Percentiles rank a stretch among this genome's conserved stretches.
These are phyloP conservation scores for Lasioglossum marginatum DNA, from an alignment of 2,888 invertebrate species.

Conservation along the genomic window DNA sequence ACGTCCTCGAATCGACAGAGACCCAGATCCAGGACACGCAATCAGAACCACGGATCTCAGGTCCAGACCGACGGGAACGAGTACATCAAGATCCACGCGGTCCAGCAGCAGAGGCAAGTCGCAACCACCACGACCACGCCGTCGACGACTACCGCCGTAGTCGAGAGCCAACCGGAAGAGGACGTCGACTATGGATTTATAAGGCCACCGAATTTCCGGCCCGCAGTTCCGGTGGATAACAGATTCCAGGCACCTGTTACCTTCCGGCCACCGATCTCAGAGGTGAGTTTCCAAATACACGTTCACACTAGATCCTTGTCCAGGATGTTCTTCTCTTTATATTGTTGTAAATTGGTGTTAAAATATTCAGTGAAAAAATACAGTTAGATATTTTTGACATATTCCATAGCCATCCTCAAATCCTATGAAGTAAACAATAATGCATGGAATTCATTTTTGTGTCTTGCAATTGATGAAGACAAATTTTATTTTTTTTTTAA, in stretches of 20 bases:
- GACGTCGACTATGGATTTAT: conserved; percentile 85
- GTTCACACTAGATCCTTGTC: neutral
- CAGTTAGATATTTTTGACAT: no score
- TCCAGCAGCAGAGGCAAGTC: conserved; percentile 61
- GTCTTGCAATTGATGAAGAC: no score
- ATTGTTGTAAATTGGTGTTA: no score
- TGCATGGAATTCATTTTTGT: no score
- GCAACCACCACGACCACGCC: conserved; percentile 65
- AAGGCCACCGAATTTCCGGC: conserved; percentile 84
- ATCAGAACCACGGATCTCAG: conserved; percentile 71
- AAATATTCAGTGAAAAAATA: no score
- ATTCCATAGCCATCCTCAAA: no score
- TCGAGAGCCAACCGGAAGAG: conserved; percentile 59
- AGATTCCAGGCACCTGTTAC: conserved; percentile 66
- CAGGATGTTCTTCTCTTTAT: no score
- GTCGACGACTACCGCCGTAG: conserved; percentile 69
- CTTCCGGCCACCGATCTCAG: conserved; percentile 68
- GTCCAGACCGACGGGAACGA: conserved; percentile 80
- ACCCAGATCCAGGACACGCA: conserved; percentile 67
- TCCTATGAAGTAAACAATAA: no score
- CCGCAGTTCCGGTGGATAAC: conserved; percentile 68
- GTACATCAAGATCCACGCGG: conserved; percentile 79
- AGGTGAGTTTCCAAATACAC: conserved; percentile 50
- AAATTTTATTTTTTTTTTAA: no score
- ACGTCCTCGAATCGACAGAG: conserved; percentile 42